Percentiles rank a stretch among this genome's conserved stretches.
These are phyloP conservation scores for Pseudopleuronectes americanus DNA, from an alignment of 2,797 vertebrate species.

Conservation along the genomic window DNA sequence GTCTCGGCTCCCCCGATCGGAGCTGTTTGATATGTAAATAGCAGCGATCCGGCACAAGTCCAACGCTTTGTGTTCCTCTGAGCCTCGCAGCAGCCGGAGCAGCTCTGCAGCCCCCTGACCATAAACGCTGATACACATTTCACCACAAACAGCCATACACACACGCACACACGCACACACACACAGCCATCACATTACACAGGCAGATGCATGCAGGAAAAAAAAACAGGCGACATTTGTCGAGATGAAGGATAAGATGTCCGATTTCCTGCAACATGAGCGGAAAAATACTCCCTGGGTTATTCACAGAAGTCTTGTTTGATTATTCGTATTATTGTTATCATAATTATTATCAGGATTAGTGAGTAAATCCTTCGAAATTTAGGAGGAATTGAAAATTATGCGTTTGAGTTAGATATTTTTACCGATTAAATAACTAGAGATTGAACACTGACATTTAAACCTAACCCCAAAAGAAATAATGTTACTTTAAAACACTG, in stretches of 20 bases:
- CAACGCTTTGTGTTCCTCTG: slow-evolving; percentile 62
- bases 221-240: slow-evolving; percentile 12
- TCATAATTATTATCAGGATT: slow-evolving; percentile 8
- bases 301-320: background rate
- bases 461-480: background rate
- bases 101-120: slow-evolving; percentile 41
- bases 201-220: slow-evolving; percentile 11
- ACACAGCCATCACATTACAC: slow-evolving; percentile 13
- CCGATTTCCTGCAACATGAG: background rate
- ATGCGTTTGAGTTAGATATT: background rate
- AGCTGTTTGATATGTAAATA: slow-evolving; percentile 77
- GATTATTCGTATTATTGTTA: background rate
- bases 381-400: background rate
- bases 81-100: slow-evolving; percentile 51
- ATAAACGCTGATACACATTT: slow-evolving; percentile 40
- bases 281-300: slow-evolving; percentile 10
- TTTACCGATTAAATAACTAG: background rate
- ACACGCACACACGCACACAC: slow-evolving; percentile 11
- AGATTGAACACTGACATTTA: background rate
- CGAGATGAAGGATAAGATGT: slow-evolving; percentile 1
- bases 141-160: slow-evolving; percentile 30
- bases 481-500: background rate
- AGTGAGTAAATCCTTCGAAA: background rate
- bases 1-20: slow-evolving; percentile 44
- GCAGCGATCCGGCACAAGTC: slow-evolving; percentile 60